Conservation (phyloP, 2,797 vertebrate species). For the Distichodus sexfasciatus region DNA sequence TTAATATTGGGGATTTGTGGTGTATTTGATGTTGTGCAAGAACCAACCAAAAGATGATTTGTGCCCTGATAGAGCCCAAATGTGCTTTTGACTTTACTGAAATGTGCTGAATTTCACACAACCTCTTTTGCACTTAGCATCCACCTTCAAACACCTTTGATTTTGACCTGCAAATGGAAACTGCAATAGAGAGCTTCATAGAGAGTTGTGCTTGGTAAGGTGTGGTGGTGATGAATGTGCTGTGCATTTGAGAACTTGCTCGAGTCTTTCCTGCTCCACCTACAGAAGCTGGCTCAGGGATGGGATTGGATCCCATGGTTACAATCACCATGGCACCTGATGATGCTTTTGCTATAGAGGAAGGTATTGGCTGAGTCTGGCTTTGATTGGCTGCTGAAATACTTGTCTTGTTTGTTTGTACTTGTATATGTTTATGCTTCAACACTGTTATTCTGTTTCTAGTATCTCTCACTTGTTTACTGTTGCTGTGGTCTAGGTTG, state of each 20-base stretch:
- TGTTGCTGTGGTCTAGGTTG: neutral
- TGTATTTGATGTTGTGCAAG: too few relatives aligned
- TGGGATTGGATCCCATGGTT: slow-evolving; percentile 25
- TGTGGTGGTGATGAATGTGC: neutral
- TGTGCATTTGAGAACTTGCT: slow-evolving; percentile 12
- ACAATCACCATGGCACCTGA: slow-evolving; percentile 70
- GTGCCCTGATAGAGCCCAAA: neutral
- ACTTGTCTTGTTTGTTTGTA: neutral
- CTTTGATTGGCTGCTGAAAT: slow-evolving; percentile 30
- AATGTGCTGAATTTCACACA: neutral
- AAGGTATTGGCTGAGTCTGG: slow-evolving; percentile 76
- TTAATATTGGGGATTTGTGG: too few relatives aligned
- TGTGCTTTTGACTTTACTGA: neutral
- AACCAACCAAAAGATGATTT: neutral
- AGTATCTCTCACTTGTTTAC: neutral
- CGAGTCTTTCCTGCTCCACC: slow-evolving; percentile 4
- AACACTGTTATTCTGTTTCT: neutral
- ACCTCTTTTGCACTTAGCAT: neutral
- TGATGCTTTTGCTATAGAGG: slow-evolving; percentile 70
- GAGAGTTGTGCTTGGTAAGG: neutral
- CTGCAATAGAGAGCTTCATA: neutral
- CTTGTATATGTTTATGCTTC: neutral
- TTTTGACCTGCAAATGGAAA: neutral
- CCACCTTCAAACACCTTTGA: neutral
- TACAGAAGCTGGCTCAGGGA: slow-evolving; percentile 8